Percentiles rank a stretch among this genome's conserved stretches.
phyloP scores from a whole-genome alignment of 1,140 invertebrate species.

The Drosophila yakuba region DNA sequence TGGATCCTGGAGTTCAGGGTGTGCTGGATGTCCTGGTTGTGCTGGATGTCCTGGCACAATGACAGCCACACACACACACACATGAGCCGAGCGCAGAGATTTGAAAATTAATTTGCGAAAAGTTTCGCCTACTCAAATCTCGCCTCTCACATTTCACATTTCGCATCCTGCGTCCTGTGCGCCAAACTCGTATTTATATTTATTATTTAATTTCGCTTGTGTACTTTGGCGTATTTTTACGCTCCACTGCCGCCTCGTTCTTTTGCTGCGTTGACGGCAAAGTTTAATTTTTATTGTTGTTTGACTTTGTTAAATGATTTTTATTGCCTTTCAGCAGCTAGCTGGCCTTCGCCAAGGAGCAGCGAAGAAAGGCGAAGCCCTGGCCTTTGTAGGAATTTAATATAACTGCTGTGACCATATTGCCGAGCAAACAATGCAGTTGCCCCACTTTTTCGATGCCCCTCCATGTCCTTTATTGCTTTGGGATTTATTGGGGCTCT shows the following conservation, averaged over 20 bases:
- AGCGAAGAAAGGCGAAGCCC: conserved; percentile 48
- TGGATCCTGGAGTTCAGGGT: neutral
- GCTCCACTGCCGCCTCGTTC: conserved; percentile 51
- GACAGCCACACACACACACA: conserved; percentile 42
- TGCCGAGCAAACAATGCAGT: conserved; percentile 74
- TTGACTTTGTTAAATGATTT: conserved; percentile 83
- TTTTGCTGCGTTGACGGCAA: conserved; percentile 74
- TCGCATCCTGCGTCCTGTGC: conserved; percentile 37
- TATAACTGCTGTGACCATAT: conserved; percentile 78
- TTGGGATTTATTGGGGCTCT: conserved; percentile 32
- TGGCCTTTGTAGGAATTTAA: conserved; percentile 83
- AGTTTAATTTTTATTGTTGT: conserved; percentile 83
- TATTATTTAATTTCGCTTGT: conserved; percentile 77
- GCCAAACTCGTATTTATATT: conserved; percentile 76
- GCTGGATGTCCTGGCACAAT: conserved; percentile 25
- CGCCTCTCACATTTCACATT: conserved; percentile 45
- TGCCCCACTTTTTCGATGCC: conserved; percentile 44
- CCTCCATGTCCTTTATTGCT: conserved; percentile 16
- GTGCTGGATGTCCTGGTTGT: neutral
- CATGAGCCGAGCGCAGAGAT: conserved; percentile 33
- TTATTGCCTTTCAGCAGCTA: conserved; percentile 64
- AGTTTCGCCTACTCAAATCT: conserved; percentile 52
- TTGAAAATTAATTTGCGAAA: conserved; percentile 72
- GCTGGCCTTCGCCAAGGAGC: neutral
- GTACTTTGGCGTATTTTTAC: conserved; percentile 71